Evolutionary conservation across 2,888 invertebrate species (phyloP).

Genomic region (Andrena hattorfiana): DNA sequence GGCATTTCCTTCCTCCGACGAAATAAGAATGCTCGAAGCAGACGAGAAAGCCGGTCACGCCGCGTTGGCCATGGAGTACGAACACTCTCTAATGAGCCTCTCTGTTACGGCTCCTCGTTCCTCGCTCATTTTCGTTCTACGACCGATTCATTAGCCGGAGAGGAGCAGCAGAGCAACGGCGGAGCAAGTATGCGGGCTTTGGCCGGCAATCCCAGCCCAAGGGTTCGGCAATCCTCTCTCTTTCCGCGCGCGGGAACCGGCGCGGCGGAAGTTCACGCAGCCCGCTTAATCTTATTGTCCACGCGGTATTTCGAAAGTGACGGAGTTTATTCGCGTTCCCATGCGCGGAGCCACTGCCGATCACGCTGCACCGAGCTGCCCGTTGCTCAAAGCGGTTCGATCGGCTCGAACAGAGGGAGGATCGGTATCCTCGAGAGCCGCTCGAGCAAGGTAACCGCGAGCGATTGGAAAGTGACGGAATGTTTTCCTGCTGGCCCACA

Average conservation of each 20-base stretch:
- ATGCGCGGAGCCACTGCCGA: slow-evolving; percentile 1
- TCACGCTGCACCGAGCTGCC: background rate
- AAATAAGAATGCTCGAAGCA: slow-evolving; percentile 81
- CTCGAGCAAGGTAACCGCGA: slow-evolving; percentile 15
- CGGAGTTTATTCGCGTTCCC: slow-evolving; percentile 31
- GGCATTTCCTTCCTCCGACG: slow-evolving; percentile 78
- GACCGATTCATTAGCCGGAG: slow-evolving; percentile 74
- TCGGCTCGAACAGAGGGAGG: background rate
- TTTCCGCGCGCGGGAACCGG: slow-evolving; percentile 39
- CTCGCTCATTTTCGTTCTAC: slow-evolving; percentile 73
- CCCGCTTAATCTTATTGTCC: slow-evolving; percentile 17
- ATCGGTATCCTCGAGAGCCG: background rate
- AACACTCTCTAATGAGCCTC: slow-evolving; percentile 84
- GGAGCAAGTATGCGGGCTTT: background rate
- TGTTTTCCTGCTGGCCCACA: slow-evolving; percentile 19
- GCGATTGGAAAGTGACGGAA: slow-evolving; percentile 34
- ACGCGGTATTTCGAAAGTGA: slow-evolving; percentile 54
- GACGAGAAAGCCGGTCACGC: slow-evolving; percentile 85
- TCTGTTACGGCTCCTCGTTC: slow-evolving; percentile 78
- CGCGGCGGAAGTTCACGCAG: slow-evolving; percentile 32
- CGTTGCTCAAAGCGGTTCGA: background rate
- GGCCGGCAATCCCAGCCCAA: background rate
- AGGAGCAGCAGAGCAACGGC: background rate
- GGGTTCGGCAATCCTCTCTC: slow-evolving; percentile 53
- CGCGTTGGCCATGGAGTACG: slow-evolving; percentile 84